Evolutionary conservation across 2,113 vertebrate genomes (phyloP), one percentile per base, ranked within the genome.

Genomic region (Ailuropoda melanoleuca): DNA sequence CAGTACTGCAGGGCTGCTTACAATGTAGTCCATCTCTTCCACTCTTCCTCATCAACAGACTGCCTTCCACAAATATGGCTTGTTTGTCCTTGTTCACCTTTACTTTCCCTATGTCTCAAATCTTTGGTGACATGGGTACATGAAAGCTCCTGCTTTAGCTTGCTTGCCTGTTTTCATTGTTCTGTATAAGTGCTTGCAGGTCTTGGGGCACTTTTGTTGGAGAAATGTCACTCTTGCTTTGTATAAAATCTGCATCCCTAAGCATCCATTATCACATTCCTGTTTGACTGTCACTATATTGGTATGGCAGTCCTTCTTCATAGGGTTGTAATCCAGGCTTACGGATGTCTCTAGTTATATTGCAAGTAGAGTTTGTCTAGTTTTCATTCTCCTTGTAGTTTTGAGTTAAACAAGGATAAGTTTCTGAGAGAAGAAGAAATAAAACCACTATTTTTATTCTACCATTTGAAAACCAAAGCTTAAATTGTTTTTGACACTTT

Each of bases 351-450:
- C 56, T 77, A 90, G 58, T 53, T 87, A 88, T 66, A 56, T n/a
- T 75, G 13, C 62, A 83, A 95, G 86, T 70, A 56, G 19, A 78
- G 43, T 77, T 64, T 86, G 50, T 91, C 87, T 78, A 34, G 48
- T 88, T 72, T 89, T 95, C 50, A 95, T 96, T 94, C 29, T 93
- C 66, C 26, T 82, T 86, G 10, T 92, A 70, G 18, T 87, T 87
- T 77, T 90, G 37, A 72, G 46, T 96, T 90, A 95, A 93, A 70
- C 46, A 83, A 87, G 66, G 23, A n/a, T 77, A 4, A 37, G 19
- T 62, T 95, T 93, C 75, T 88, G 23, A 80, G 55, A 77, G 48
- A 43, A 74, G 31, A 19, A 24, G 3, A 26, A 18, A n/a, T 26
- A 39, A 74, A 74, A 77, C 75, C 60, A 82, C 50, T 90, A 5